A percentile compares a stretch with the other conserved stretches of the same genome.
phyloP scores from a whole-genome alignment of 2,797 vertebrate species.

The Orestias chungarensis region DNA sequence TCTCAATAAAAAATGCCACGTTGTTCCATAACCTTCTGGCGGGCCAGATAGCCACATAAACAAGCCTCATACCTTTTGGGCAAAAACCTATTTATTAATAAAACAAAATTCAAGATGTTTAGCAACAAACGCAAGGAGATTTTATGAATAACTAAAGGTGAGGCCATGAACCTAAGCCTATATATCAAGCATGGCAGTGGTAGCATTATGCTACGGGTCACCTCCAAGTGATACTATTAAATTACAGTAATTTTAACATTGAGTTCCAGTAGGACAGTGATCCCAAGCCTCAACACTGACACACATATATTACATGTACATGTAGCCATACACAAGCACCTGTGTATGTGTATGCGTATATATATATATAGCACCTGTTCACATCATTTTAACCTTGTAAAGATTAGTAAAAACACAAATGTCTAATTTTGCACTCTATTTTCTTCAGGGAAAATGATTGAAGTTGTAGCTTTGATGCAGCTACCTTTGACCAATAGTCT shows the following conservation, averaged over 20 bases:
- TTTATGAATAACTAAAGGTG: no score
- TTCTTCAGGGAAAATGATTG: neutral
- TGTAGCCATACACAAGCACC: no score
- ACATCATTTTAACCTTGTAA: no score
- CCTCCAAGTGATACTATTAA: neutral
- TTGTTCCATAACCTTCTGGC: neutral
- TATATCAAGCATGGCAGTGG: neutral
- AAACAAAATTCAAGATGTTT: neutral
- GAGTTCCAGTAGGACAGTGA: neutral
- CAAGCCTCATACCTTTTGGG: neutral
- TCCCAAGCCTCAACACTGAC: neutral
- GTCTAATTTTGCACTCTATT: neutral
- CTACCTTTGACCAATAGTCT: no score
- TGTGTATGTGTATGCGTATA: no score
- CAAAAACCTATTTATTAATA: neutral
- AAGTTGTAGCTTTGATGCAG: neutral
- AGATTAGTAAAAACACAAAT: neutral
- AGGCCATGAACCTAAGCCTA: no score
- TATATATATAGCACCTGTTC: no score
- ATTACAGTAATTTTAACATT: neutral
- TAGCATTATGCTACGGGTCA: neutral
- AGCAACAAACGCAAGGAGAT: neutral
- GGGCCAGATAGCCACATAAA: neutral
- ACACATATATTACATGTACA: no score
- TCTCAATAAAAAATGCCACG: neutral